Evolutionary conservation across 2,888 invertebrate species (phyloP), one percentile per base, ranked within the genome.

Genomic region (Mylabris sibirica): DNA sequence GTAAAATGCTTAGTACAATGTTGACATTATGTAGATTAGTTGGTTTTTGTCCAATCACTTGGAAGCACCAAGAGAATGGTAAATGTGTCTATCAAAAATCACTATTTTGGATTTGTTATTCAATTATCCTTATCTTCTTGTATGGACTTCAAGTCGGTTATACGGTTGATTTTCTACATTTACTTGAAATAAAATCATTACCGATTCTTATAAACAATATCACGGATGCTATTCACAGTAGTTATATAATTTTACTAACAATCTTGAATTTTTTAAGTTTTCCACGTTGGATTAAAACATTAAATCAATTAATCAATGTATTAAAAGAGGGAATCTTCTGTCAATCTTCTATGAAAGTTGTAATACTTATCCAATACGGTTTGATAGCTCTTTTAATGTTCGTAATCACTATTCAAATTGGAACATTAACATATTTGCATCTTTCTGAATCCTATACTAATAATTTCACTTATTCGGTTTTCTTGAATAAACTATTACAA

Each of bases 301-400:
- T 84, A 8, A 84, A 83, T 67, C 75, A 74, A 11, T 73, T 82
- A 4, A 64, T 69, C 0, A 69, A 72, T 22, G 70, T 83, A n/a
- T 69, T 80, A 20, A 76, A 75, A 62, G 77, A 82, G 68, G 80
- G 81, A 14, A 64, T 84, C 3, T 79, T 81, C 4, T 85, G 85
- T 63, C 76, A 78, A 34, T 78, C 79, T 1, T 76, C 83, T 0
- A 75, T 80, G 65, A 67, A 64, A 70, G 75, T 72, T 57, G 73
- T 75, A 2, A 35, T 67, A n/a, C 70, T 69, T 11, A 63, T 79
- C 1, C 80, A 83, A 63, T 78, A 76, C 60, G 76, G 77, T 12
- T 75, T 80, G 38, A 59, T 83, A 5, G 65, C 49, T 3, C 34
- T 76, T 2, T 68, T 80, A 4, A 14, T 75, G 30, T 12, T 72